A percentile compares a stretch with the other conserved stretches of the same genome.
These are phyloP conservation scores for Kryptolebias marmoratus DNA, from an alignment of 2,113 vertebrate species.

Conservation along the genomic window DNA sequence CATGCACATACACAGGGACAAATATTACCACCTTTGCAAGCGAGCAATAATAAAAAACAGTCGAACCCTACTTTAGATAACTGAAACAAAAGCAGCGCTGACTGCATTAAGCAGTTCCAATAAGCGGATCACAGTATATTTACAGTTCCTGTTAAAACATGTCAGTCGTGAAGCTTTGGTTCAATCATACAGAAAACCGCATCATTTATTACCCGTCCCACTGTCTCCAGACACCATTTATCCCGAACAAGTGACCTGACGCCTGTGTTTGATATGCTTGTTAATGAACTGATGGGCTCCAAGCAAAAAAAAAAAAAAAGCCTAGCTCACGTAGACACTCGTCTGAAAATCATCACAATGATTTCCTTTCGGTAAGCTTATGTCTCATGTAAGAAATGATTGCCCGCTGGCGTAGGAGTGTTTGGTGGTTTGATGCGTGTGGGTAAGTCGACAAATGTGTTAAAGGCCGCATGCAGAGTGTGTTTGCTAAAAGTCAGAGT, in stretches of 20 bases:
- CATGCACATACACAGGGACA: too few species aligned
- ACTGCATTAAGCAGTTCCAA: too few species aligned
- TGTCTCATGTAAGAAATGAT: constrained; percentile 27
- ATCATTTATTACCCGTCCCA: constrained; percentile 29
- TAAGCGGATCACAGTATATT: too few species aligned
- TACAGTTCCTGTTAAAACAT: too few species aligned
- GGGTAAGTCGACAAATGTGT: constrained; percentile 2
- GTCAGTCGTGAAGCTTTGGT: too few species aligned
- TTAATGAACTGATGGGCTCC: constrained; percentile 45
- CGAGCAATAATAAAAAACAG: too few species aligned
- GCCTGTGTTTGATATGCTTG: constrained; percentile 46
- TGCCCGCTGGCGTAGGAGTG: constrained; percentile 7
- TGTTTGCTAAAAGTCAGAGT: constrained; percentile 6
- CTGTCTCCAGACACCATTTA: constrained; percentile 54
- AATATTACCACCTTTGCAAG: too few species aligned
- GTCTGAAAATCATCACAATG: constrained; percentile 56
- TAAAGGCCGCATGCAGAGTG: not conserved
- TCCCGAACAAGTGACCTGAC: constrained; percentile 27
- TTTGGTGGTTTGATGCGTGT: not conserved
- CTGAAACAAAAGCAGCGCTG: too few species aligned
- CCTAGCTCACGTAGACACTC: constrained; percentile 45
- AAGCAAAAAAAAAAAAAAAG: not conserved
- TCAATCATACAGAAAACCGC: too few species aligned
- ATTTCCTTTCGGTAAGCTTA: constrained; percentile 19
- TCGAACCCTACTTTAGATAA: too few species aligned